These are phyloP conservation scores for Dasypolia templi DNA, from an alignment of 2,888 invertebrate species.

Conservation along the genomic window DNA sequence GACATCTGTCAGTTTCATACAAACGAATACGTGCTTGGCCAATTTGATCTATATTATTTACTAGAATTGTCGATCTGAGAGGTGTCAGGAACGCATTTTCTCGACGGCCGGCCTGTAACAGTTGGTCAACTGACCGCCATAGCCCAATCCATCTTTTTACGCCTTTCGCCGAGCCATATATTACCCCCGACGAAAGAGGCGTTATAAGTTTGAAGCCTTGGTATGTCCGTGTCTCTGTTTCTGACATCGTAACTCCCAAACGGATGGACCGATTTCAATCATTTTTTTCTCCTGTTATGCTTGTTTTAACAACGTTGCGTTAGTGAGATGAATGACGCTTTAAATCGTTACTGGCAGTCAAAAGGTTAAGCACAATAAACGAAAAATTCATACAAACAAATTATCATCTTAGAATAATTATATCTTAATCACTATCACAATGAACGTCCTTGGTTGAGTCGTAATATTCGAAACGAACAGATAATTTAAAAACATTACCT, in stretches of 20 bases:
- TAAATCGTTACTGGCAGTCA: neutral
- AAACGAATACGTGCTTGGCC: too few relatives aligned
- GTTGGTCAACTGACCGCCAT: too few relatives aligned
- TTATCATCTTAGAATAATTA: conserved; percentile 14
- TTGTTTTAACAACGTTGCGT: neutral
- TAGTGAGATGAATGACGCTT: neutral
- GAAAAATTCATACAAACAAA: conserved; percentile 13
- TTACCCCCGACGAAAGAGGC: neutral
- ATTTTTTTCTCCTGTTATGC: neutral
- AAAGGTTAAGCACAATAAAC: conserved; percentile 27
- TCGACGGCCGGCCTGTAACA: too few relatives aligned
- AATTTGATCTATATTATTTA: too few relatives aligned
- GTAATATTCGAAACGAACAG: conserved; percentile 32
- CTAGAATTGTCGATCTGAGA: too few relatives aligned
- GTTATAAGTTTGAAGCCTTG: neutral
- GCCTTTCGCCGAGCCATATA: neutral
- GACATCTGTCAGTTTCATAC: too few relatives aligned
- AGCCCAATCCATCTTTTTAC: neutral
- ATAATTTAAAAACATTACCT: conserved; percentile 35
- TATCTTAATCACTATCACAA: conserved; percentile 44
- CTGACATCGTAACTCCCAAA: neutral
- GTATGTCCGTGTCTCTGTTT: neutral
- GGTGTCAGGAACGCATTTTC: too few relatives aligned
- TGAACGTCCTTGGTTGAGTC: conserved; percentile 31
- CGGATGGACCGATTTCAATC: neutral